A percentile compares a stretch with the other conserved stretches of the same genome.
phyloP scores from a whole-genome alignment of 2,113 vertebrate genomes.

The Plotosus lineatus region DNA sequence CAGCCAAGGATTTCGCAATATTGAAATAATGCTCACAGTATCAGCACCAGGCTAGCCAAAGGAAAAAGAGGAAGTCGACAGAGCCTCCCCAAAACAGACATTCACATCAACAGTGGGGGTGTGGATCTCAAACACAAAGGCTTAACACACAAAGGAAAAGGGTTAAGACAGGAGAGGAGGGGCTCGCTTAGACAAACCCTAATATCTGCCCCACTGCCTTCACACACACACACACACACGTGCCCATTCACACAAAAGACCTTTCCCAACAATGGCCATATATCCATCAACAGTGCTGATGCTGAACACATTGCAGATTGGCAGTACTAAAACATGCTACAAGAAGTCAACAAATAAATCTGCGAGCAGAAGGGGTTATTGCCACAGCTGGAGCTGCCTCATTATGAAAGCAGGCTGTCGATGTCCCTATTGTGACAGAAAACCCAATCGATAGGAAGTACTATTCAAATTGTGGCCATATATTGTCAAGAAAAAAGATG shows the following conservation, averaged over 20 bases:
- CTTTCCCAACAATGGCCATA: background rate
- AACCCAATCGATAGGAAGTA: background rate
- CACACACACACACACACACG: constrained; percentile 9
- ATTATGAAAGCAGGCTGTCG: background rate
- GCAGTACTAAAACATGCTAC: background rate
- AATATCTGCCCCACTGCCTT: constrained; percentile 38
- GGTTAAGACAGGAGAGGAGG: constrained; percentile 20
- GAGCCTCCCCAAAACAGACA: constrained; percentile 23
- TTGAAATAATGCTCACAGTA: background rate
- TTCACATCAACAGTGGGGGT: constrained; percentile 32
- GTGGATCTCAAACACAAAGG: constrained; percentile 25
- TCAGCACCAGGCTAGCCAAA: background rate
- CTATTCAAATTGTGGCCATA: background rate
- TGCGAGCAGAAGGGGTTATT: background rate
- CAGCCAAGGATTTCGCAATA: background rate
- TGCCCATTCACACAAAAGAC: too few species aligned
- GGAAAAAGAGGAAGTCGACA: background rate
- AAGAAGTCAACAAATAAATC: background rate
- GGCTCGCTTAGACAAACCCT: constrained; percentile 36
- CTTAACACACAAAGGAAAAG: constrained; percentile 21
- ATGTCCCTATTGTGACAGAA: constrained; percentile 22
- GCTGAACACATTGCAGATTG: constrained; percentile 13
- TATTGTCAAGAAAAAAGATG: background rate
- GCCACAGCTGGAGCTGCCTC: constrained; percentile 9
- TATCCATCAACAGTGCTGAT: constrained; percentile 5